Evolutionary conservation across 1,140 invertebrate species (phyloP).

Genomic region (Carposina sasakii): DNA sequence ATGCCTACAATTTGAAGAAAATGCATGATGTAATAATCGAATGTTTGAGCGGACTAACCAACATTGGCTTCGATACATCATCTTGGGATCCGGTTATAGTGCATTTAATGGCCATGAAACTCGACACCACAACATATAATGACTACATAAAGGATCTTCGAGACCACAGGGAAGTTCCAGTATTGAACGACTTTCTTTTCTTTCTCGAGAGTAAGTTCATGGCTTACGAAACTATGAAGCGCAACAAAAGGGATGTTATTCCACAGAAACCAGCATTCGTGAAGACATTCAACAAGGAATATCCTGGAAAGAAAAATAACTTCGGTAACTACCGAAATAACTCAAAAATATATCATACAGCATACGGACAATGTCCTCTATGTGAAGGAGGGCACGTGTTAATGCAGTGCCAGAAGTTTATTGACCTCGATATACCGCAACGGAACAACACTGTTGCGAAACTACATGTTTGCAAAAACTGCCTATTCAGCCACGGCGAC

Average conservation of each 20-base stretch:
- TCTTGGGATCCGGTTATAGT: constrained; percentile 23
- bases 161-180: not conserved
- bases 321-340: too few species aligned
- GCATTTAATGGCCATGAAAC: constrained; percentile 18
- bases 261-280: not conserved
- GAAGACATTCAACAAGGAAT: constrained; percentile 1
- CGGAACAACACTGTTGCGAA: constrained; percentile 20
- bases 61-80: constrained; percentile 14
- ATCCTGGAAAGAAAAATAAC: not conserved
- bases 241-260: not conserved
- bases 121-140: not conserved
- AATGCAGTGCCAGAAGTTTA: constrained; percentile 5
- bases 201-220: constrained; percentile 5
- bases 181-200: not conserved
- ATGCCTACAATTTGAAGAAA: constrained; percentile 10
- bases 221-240: constrained; percentile 5
- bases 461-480: constrained; percentile 26
- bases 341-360: too few species aligned
- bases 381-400: not conserved
- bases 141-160: not conserved
- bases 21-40: constrained; percentile 20
- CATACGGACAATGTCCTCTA: not conserved
- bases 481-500: constrained; percentile 21
- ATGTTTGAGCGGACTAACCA: constrained; percentile 16
- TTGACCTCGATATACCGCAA: constrained; percentile 2